These are phyloP conservation scores for Muscina levida DNA, from an alignment of 2,888 invertebrate genomes.

Conservation along the genomic window DNA sequence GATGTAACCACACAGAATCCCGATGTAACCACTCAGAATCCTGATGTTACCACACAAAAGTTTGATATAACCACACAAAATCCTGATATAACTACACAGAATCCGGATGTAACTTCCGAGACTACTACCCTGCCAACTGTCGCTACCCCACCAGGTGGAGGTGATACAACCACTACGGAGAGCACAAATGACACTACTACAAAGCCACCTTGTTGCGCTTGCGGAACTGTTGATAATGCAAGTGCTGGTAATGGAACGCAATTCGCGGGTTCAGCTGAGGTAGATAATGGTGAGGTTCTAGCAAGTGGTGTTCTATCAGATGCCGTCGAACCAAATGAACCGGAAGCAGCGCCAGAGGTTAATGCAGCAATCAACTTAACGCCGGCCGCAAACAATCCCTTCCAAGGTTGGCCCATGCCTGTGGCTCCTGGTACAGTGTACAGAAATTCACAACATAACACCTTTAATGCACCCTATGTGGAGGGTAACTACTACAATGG, in stretches of 20 bases:
- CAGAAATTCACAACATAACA: too few relatives aligned
- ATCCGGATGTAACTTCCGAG: too few relatives aligned
- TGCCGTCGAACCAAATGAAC: background rate
- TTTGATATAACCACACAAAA: too few relatives aligned
- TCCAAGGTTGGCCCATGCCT: background rate
- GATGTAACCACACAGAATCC: too few relatives aligned
- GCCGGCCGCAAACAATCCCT: background rate
- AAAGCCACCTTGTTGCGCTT: background rate
- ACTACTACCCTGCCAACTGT: too few relatives aligned
- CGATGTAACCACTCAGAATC: too few relatives aligned
- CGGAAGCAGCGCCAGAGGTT: background rate
- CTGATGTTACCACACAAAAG: too few relatives aligned
- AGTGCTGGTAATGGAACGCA: background rate
- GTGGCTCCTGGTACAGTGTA: background rate
- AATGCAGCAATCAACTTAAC: background rate
- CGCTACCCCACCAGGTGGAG: too few relatives aligned
- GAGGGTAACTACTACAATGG: constrained; percentile 39
- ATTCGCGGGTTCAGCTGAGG: background rate
- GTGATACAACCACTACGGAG: too few relatives aligned
- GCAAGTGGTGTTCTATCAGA: too few relatives aligned
- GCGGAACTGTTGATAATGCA: background rate
- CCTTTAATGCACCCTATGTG: constrained; percentile 41
- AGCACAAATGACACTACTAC: background rate
- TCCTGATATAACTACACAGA: too few relatives aligned
- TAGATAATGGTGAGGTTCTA: too few relatives aligned